Percentiles rank a stretch among this genome's conserved stretches.
phyloP scores from a whole-genome alignment of 2,113 vertebrate genomes.

The Bubo scandiacus region DNA sequence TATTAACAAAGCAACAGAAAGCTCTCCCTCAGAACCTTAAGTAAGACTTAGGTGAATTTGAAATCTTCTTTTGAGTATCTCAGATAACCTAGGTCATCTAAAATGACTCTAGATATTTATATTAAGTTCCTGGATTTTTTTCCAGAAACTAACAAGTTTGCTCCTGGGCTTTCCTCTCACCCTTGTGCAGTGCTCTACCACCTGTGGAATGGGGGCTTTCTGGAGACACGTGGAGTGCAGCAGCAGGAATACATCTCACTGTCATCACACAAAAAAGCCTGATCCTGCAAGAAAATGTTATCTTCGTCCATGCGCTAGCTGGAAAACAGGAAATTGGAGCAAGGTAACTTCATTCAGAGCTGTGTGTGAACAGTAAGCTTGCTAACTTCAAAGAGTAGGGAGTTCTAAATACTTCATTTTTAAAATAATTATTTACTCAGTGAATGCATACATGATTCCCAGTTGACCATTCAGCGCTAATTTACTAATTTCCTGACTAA shows the following conservation, averaged over 20 bases:
- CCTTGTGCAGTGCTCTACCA: slow-evolving; percentile 85
- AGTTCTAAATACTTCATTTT: background rate
- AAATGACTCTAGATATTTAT: background rate
- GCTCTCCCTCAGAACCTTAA: background rate
- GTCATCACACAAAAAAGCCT: slow-evolving; percentile 78
- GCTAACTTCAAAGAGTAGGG: background rate
- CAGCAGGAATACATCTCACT: slow-evolving; percentile 78
- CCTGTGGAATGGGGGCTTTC: slow-evolving; percentile 89
- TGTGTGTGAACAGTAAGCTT: background rate
- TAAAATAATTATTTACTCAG: slow-evolving; percentile 21
- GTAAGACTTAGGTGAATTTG: background rate
- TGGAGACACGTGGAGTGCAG: slow-evolving; percentile 88
- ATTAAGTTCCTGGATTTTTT: background rate
- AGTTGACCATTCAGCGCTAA: background rate
- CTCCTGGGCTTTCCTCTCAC: background rate
- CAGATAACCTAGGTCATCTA: background rate
- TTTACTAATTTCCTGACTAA: slow-evolving; percentile 33
- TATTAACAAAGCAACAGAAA: background rate
- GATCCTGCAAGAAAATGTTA: slow-evolving; percentile 88
- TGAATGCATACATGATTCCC: background rate
- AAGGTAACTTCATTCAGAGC: slow-evolving; percentile 75
- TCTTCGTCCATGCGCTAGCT: slow-evolving; percentile 87
- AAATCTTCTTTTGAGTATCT: background rate
- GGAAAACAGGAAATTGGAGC: slow-evolving; percentile 90
- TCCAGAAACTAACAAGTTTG: background rate